A percentile compares a stretch with the other conserved stretches of the same genome.
Evolutionary conservation across 2,888 invertebrate species (phyloP).

Genomic region (Aphodius granarius): DNA sequence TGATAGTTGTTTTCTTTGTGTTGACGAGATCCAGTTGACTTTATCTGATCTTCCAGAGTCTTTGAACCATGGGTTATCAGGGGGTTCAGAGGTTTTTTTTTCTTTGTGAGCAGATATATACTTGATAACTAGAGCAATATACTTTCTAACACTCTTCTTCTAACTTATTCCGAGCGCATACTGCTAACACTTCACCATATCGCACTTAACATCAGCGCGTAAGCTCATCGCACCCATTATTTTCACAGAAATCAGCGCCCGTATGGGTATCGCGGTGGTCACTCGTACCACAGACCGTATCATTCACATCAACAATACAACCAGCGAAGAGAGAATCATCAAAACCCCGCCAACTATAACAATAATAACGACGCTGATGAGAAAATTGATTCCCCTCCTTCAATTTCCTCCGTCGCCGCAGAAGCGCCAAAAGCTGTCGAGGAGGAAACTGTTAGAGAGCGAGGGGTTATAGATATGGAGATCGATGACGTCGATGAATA

Average conservation of each 20-base stretch:
- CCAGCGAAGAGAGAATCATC: neutral
- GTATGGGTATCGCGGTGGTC: neutral
- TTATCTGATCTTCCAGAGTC: no score
- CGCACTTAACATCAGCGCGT: neutral
- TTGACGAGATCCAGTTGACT: no score
- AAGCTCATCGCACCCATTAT: neutral
- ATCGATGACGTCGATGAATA: neutral
- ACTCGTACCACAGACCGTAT: neutral
- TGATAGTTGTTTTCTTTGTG: no score
- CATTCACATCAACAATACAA: neutral
- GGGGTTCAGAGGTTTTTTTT: no score
- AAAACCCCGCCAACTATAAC: no score
- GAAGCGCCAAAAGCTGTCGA: neutral
- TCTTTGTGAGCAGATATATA: no score
- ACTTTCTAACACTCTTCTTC: neutral
- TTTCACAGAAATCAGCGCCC: neutral
- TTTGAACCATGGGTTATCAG: no score
- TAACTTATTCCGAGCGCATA: neutral
- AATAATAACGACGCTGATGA: no score
- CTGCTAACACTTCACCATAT: neutral
- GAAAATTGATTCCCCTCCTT: no score
- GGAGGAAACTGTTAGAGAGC: neutral
- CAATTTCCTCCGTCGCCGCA: no score
- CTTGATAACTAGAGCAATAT: no score
- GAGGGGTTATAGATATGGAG: neutral